Conservation (phyloP, 2,797 vertebrate genomes). For the Spatula clypeata region DNA sequence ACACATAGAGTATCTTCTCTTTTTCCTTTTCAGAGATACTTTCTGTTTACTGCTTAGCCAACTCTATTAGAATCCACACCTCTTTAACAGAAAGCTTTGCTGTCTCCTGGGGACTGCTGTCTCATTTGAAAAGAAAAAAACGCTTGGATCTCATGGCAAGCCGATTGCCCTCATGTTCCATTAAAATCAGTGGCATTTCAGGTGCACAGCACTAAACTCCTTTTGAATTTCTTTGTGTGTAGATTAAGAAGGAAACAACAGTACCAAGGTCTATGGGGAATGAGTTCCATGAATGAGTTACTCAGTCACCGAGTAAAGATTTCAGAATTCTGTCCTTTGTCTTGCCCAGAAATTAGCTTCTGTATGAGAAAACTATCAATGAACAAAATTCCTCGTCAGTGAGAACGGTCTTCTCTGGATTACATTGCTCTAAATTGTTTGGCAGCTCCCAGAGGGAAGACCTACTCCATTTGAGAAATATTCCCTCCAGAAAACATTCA, state of each 20-base stretch:
- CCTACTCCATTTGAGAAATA: conserved; percentile 21
- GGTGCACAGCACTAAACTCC: neutral
- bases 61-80: neutral
- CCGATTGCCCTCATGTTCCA: neutral
- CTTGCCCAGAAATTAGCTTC: neutral
- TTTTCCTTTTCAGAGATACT: neutral
- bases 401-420: conserved; percentile 12
- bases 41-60: neutral
- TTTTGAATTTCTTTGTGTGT: neutral
- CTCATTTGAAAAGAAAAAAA: neutral
- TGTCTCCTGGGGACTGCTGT: neutral
- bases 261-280: neutral
- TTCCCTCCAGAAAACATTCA: conserved; percentile 60
- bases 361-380: neutral
- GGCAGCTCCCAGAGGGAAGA: conserved; percentile 39
- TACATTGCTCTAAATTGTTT: conserved; percentile 36
- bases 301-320: neutral
- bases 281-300: neutral
- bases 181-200: neutral
- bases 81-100: neutral
- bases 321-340: neutral
- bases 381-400: conserved; percentile 15
- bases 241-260: neutral
- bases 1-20: neutral
- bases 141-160: neutral